Base-by-base conservation (phyloP, 2,113 vertebrate genomes). In the Ptyas mucosa region DNA sequence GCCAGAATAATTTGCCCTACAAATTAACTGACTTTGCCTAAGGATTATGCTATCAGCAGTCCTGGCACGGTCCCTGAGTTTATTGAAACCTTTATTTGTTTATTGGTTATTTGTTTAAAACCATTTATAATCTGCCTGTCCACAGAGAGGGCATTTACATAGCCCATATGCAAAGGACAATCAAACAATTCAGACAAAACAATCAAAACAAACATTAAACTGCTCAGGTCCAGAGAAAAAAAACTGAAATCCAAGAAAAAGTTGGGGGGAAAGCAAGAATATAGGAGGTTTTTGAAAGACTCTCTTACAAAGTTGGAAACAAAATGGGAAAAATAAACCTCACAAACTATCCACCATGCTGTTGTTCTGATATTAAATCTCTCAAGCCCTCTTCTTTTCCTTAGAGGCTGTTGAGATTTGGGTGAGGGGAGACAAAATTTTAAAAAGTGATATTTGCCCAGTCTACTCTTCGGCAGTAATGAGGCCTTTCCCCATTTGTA, bases 141-240 rank as follows among this genome's bases (percentile, higher is more conserved):
- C 88, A 90, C 88, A 52, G 75, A 90, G 53, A 34, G 46, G 51
- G 75, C 24, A 61, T 93, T 93, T 61, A 24, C 55, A n/a, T 86
- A 86, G 86, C 23, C 88, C 88, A 87, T 89, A 90, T 93, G 92
- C 92, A 93, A 93, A 93, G n/a, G 85, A 46, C 43, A 53, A 93
- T 89, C 58, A 85, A 90, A 90, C 75, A 52, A 85, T 81, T 89
- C 58, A 85, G 86, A 90, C 75, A 61, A 85, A 89, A 61, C 64
- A 75, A 90, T 58, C 54, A 89, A 46, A 81, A 24, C 51, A 92
- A 81, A 92, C 43, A 88, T 75, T 51, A 93, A 61, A 61, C 88
- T 1, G 8, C 88, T 61, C 75, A 43, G 39, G 54, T 55, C 46
- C 85, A 29, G 8, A 81, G 21, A 52, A 75, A 21, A 54, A 88